Percentiles rank a stretch among this genome's conserved stretches.
These are phyloP conservation scores for Edolisoma coerulescens DNA, from an alignment of 2,113 vertebrate genomes.

Conservation along the genomic window DNA sequence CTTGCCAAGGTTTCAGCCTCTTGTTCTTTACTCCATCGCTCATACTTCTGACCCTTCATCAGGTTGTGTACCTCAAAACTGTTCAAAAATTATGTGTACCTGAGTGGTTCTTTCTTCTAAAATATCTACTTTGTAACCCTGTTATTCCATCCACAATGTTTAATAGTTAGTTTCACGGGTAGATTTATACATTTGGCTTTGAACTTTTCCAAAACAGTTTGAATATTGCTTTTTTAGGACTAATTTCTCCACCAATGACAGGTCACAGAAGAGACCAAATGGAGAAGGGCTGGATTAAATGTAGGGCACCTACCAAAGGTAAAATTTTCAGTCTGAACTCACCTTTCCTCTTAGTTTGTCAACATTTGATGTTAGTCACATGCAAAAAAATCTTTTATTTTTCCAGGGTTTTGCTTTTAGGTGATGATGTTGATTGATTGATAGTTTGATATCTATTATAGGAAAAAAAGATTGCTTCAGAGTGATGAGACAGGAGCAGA, in stretches of 20 bases:
- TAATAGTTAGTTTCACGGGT: background rate
- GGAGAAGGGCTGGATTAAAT: background rate
- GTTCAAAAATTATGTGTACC: background rate
- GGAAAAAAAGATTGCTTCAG: background rate
- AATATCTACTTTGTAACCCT: background rate
- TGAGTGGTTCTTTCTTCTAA: background rate
- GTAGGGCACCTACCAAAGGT: background rate
- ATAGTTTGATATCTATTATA: background rate
- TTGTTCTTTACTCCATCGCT: background rate
- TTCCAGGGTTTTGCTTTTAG: background rate
- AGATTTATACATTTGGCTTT: background rate
- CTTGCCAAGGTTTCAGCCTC: background rate
- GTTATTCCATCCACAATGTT: fast-evolving
- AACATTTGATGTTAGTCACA: background rate
- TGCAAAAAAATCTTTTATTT: background rate
- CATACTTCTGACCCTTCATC: background rate
- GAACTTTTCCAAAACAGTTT: background rate
- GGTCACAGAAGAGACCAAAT: background rate
- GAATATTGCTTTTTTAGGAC: background rate
- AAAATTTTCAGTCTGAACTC: background rate
- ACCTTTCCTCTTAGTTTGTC: background rate
- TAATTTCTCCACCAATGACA: background rate
- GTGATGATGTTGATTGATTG: background rate
- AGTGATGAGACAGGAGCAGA: background rate
- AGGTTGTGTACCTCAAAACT: background rate